These are phyloP conservation scores for Telenomus remus DNA, from an alignment of 1,140 invertebrate genomes.

Conservation along the genomic window DNA sequence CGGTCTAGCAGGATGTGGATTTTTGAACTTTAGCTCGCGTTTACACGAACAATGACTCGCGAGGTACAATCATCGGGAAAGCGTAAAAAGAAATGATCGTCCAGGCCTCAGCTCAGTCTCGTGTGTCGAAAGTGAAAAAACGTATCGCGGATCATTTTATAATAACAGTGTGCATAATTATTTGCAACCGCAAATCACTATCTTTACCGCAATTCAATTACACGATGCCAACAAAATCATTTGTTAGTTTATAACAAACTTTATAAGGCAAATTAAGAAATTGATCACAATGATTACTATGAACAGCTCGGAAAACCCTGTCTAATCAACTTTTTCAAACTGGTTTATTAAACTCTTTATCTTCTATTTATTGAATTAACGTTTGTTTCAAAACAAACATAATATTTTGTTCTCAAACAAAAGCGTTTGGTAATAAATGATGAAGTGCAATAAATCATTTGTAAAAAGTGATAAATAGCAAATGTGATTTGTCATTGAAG, in stretches of 20 bases:
- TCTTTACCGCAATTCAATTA: too few relatives aligned
- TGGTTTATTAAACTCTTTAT: too few relatives aligned
- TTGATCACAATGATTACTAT: background rate
- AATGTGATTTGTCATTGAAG: too few relatives aligned
- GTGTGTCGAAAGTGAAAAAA: constrained; percentile 32
- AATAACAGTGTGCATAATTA: background rate
- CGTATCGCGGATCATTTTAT: background rate
- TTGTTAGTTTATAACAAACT: too few relatives aligned
- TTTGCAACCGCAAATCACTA: too few relatives aligned
- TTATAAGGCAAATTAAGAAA: background rate
- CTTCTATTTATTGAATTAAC: too few relatives aligned
- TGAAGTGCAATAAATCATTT: too few relatives aligned
- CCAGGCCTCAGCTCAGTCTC: background rate
- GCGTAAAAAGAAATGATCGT: constrained; percentile 45
- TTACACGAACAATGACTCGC: constrained; percentile 6
- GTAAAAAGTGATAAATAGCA: too few relatives aligned
- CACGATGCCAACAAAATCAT: too few relatives aligned
- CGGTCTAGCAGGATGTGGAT: background rate
- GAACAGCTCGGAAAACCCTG: background rate
- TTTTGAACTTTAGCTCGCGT: background rate
- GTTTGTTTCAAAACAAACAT: too few relatives aligned
- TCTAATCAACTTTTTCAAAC: background rate
- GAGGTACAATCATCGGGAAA: constrained; percentile 42
- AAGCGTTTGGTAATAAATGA: too few relatives aligned
- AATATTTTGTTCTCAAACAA: too few relatives aligned